Evolutionary conservation across 2,888 invertebrate species (phyloP).

Genomic region (Lathronympha strigana): DNA sequence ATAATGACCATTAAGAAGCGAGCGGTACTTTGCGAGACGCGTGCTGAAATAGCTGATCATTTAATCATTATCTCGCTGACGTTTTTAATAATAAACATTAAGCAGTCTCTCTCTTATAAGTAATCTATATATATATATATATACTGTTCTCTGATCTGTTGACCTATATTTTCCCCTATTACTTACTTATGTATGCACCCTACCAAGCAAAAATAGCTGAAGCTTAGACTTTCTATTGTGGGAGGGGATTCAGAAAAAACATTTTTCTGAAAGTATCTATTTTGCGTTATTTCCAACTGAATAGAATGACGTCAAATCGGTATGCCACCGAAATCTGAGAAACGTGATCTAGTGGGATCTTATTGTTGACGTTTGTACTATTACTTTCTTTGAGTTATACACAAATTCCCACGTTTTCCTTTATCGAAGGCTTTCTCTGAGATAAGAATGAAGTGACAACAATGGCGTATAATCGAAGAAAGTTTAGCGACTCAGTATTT

Average conservation of each 20-base stretch:
- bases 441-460: constrained; percentile 72
- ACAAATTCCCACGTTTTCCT: constrained; percentile 78
- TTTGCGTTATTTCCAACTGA: constrained; percentile 17
- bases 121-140: background rate
- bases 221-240: constrained; percentile 20
- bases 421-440: constrained; percentile 75
- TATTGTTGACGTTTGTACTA: constrained; percentile 59
- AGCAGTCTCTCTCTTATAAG: background rate
- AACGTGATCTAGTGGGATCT: constrained; percentile 63
- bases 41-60: constrained; percentile 34
- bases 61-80: constrained; percentile 1
- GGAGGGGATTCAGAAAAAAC: constrained; percentile 15
- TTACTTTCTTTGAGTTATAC: constrained; percentile 66
- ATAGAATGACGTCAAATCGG: constrained; percentile 54
- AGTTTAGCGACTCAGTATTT: constrained; percentile 50
- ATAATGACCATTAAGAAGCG: constrained; percentile 40
- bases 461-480: constrained; percentile 66
- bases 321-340: constrained; percentile 58
- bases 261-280: constrained; percentile 18
- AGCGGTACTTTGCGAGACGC: constrained; percentile 41
- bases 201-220: constrained; percentile 17
- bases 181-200: constrained; percentile 37
- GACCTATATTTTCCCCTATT: constrained; percentile 16
- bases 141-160: constrained; percentile 1
- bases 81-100: background rate